A percentile compares a stretch with the other conserved stretches of the same genome.
These are phyloP conservation scores for Lordiphosa mommai DNA, from an alignment of 1,140 invertebrate genomes.

Conservation along the genomic window DNA sequence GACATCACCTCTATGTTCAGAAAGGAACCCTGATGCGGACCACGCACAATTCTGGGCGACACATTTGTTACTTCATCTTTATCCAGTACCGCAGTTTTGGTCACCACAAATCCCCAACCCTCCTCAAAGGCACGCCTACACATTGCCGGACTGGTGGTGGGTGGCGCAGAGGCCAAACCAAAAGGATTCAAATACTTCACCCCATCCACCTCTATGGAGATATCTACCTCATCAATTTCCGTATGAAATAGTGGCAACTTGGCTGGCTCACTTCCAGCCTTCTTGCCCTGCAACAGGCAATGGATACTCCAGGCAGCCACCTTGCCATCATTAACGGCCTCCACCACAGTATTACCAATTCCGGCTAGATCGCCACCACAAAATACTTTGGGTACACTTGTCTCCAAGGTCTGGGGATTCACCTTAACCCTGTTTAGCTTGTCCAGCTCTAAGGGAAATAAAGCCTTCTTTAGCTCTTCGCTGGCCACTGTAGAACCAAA, in stretches of 20 bases:
- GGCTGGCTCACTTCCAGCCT: slow-evolving; percentile 84
- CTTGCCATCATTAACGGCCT: slow-evolving; percentile 99
- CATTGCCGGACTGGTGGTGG: slow-evolving; percentile 96
- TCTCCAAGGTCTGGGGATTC: slow-evolving; percentile 84
- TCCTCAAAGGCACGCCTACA: slow-evolving; percentile 95
- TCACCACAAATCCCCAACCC: slow-evolving; percentile 97
- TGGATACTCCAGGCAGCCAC: slow-evolving; percentile 98
- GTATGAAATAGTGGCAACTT: slow-evolving; percentile 95
- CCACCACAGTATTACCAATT: slow-evolving; percentile 97
- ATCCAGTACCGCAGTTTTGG: slow-evolving; percentile 96
- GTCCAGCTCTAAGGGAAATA: too few relatives aligned
- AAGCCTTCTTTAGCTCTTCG: too few relatives aligned
- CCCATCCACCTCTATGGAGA: slow-evolving; percentile 92
- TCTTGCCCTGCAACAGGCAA: slow-evolving; percentile 87
- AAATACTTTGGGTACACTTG: slow-evolving; percentile 90
- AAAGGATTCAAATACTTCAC: slow-evolving; percentile 98
- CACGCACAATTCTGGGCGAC: slow-evolving; percentile 95
- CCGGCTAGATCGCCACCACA: slow-evolving; percentile 97
- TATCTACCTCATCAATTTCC: slow-evolving; percentile 95
- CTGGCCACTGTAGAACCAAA: slow-evolving; percentile 81
- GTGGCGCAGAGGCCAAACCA: slow-evolving; percentile 97
- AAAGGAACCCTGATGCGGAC: slow-evolving; percentile 95
- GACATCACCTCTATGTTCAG: slow-evolving; percentile 99
- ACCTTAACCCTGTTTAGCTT: too few relatives aligned
- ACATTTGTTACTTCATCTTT: slow-evolving; percentile 98